Conservation (phyloP, 2,113 vertebrate genomes). For the Smithornis capensis region DNA sequence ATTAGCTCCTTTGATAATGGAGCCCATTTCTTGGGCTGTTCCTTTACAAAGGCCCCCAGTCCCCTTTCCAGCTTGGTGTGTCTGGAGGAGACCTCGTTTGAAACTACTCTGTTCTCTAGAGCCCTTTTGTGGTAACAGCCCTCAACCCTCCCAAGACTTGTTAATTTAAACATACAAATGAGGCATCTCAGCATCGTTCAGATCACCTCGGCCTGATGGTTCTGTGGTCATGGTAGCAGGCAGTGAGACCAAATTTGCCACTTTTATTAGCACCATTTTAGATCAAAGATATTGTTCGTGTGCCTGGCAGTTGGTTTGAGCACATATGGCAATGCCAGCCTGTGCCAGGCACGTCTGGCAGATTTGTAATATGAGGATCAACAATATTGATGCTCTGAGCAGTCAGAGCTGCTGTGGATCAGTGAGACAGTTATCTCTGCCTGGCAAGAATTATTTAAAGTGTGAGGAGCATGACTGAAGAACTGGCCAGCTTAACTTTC, state of each 20-base stretch:
- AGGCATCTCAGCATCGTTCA: not conserved
- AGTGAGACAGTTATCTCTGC: not conserved
- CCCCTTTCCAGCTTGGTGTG: not conserved
- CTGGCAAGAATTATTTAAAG: not conserved
- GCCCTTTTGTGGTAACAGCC: not conserved
- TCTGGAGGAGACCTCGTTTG: not conserved
- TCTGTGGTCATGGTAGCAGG: rapidly evolving
- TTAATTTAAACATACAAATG: not conserved
- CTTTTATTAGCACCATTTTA: not conserved
- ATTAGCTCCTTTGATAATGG: not conserved
- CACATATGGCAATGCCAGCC: not conserved
- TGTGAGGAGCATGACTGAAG: not conserved
- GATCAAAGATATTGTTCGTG: rapidly evolving
- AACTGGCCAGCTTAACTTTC: not conserved
- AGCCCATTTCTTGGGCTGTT: not conserved
- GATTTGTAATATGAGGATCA: not conserved
- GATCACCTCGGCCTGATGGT: too few species aligned
- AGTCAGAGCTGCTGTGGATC: not conserved
- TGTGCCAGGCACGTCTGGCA: not conserved
- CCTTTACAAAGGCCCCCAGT: not conserved
- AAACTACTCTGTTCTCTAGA: not conserved
- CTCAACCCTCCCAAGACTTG: not conserved
- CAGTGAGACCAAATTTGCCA: not conserved
- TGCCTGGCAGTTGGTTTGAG: not conserved
- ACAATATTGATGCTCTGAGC: not conserved